Percentiles rank a stretch among this genome's conserved stretches.
Evolutionary conservation across 2,113 vertebrate species (phyloP).

Genomic region (Microcebus lehilahytsara): DNA sequence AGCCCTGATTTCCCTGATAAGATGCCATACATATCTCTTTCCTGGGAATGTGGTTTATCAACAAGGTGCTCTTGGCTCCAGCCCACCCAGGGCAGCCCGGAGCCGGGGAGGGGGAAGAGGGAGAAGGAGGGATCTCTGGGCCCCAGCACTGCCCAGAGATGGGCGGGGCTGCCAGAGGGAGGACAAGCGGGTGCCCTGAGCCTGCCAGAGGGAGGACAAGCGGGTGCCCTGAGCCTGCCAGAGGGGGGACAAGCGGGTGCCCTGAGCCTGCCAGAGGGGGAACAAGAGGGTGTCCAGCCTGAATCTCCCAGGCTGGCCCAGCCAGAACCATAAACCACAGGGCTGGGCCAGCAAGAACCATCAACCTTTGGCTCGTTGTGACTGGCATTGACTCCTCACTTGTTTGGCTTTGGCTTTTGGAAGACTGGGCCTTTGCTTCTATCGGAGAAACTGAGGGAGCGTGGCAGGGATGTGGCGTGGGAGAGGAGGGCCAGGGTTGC

Average conservation of each 20-base stretch:
- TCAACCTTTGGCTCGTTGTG: accelerated
- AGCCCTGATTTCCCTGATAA: neutral
- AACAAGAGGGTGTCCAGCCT: neutral
- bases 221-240: neutral
- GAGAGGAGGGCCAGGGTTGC: neutral
- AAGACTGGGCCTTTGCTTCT: neutral
- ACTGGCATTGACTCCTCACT: neutral
- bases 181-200: no score
- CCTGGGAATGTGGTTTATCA: neutral
- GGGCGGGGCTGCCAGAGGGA: neutral
- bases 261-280: neutral
- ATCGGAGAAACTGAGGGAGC: neutral
- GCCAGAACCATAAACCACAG: no score
- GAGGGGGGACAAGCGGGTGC: neutral
- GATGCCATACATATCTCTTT: neutral
- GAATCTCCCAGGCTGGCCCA: neutral
- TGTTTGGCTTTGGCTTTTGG: neutral
- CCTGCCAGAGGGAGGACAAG: neutral
- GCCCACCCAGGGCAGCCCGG: neutral
- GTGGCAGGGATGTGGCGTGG: neutral
- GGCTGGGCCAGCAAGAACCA: neutral
- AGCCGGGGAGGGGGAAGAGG: accelerated
- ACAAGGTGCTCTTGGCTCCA: neutral
- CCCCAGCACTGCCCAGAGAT: neutral
- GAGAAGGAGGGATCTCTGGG: neutral